Evolutionary conservation across 2,888 invertebrate species (phyloP).

Genomic region (Noctua janthe): DNA sequence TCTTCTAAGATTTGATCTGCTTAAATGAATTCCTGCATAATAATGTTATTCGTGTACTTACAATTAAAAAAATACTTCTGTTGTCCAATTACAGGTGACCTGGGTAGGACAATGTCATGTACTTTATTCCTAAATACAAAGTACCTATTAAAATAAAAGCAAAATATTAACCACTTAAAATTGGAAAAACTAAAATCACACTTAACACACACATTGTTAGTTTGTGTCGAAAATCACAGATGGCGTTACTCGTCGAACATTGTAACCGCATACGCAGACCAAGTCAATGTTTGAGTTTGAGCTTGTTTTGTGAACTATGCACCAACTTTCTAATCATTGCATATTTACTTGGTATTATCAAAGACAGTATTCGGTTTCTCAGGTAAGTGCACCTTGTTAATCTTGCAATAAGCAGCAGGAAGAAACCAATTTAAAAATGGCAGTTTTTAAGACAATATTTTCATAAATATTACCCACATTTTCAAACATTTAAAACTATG

Average conservation of each 20-base stretch:
- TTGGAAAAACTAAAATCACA: not conserved
- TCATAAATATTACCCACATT: not conserved
- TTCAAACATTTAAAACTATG: not conserved
- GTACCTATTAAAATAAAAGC: not conserved
- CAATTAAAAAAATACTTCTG: not conserved
- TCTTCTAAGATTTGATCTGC: too few relatives aligned
- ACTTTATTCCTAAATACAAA: not conserved
- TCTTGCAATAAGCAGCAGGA: not conserved
- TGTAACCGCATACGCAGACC: not conserved
- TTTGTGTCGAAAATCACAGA: conserved; percentile 44
- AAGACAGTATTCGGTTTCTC: not conserved
- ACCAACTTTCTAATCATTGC: not conserved
- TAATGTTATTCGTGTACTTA: not conserved
- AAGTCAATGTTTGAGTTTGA: not conserved
- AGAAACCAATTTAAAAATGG: not conserved
- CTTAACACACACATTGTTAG: not conserved
- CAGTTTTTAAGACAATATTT: not conserved
- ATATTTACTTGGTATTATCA: not conserved
- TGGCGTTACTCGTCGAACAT: conserved; percentile 40
- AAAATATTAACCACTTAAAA: not conserved
- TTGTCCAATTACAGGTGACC: not conserved
- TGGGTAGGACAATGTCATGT: not conserved
- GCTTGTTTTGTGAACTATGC: not conserved
- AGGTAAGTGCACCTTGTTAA: too few relatives aligned
- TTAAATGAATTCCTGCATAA: not conserved